Percentiles rank a stretch among this genome's conserved stretches.
Conservation (phyloP, 2,113 vertebrate genomes). For the Toxostoma redivivum region DNA sequence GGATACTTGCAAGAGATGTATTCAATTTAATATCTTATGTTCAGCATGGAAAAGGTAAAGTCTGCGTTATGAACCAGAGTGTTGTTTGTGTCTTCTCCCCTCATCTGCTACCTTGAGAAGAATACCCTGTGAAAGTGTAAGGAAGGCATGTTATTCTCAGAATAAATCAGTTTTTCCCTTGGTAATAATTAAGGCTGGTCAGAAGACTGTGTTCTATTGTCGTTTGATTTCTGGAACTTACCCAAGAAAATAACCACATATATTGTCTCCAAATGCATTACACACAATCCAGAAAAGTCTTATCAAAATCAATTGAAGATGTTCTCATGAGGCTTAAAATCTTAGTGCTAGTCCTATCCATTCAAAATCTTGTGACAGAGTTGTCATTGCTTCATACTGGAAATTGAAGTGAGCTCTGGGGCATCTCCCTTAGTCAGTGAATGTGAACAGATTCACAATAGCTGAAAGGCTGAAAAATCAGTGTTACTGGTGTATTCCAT, state of each 20-base stretch:
- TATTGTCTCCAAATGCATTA: neutral
- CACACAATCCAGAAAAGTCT: neutral
- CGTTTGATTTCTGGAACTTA: neutral
- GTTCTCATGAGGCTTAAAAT: neutral
- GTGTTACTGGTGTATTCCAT: neutral
- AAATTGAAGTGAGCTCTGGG: neutral
- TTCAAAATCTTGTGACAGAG: neutral
- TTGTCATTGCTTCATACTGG: neutral
- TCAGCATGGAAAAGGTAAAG: neutral
- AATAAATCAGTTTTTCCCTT: neutral
- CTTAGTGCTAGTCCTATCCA: neutral
- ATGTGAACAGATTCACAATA: neutral
- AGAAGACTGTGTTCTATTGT: neutral
- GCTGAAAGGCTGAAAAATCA: neutral
- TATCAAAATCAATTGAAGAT: neutral
- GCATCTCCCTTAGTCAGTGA: neutral
- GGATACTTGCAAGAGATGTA: neutral
- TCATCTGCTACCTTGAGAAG: neutral
- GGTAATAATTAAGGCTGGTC: neutral
- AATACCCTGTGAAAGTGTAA: neutral
- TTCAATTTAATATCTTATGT: neutral
- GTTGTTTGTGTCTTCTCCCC: neutral
- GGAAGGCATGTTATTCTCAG: neutral
- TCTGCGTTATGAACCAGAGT: neutral
- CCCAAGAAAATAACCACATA: neutral